Evolutionary conservation across 2,797 vertebrate species (phyloP), one percentile per base, ranked within the genome.

Genomic region (Acanthopagrus latus): DNA sequence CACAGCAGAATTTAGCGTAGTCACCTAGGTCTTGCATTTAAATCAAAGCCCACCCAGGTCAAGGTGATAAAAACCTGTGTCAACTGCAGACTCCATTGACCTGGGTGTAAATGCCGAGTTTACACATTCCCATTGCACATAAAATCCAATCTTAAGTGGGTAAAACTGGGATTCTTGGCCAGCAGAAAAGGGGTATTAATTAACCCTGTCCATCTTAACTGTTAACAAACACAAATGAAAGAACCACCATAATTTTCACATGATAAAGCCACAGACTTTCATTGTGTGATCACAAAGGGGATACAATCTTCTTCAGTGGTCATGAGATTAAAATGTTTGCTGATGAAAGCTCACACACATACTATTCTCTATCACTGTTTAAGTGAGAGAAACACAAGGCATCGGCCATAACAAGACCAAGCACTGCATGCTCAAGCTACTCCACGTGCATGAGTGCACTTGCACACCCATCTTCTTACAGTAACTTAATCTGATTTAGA

Each of bases 401-500:
- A 51, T 60, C 60, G 4, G 11, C 21, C 0, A 1, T 13, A 5
- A 67, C 54, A 27, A 69, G 43, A 41, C 47, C 2, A 4, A 50
- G 20, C n/a, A 25, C 33, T 25, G 50, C 41, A 41, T 4, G 7
- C 56, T 12, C 44, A 59, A 13, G 4, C 69, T 21, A 60, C 11
- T 17, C 17, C 4, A 21, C 44, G 11, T 14, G 25, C 29, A 56
- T 17, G 55, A 4, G 27, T 5, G 5, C 17, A 27, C 1, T 12
- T 51, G 47, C 43, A 74, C 41, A 62, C 18, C 33, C 10, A 62
- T 52, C 56, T 33, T 60, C 21, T 55, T 56, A 38, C 48, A 41
- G 57, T 29, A 29, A 69, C 52, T 44, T 57, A 23, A 72, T 72
- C 56, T 48, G 63, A 82, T 76, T 75, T 20, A 25, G 16, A 64